Evolutionary conservation across 1,140 invertebrate species (phyloP).

Genomic region (Tenebrio molitor): DNA sequence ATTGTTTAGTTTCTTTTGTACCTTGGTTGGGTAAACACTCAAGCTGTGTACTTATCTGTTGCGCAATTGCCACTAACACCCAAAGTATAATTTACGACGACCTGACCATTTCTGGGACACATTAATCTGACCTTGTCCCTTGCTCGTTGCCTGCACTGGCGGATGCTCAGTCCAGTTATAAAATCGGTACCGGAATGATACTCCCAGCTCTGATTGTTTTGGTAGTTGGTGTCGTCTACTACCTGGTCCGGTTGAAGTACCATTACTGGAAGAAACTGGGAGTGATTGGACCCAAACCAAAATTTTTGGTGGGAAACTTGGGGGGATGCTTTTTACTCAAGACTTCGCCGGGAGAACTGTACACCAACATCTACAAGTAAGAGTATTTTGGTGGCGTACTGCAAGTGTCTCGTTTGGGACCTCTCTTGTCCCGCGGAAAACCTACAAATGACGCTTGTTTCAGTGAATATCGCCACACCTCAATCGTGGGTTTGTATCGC

Average conservation of each 20-base stretch:
- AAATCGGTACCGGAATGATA: too few species aligned
- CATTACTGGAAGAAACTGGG: constrained; percentile 51
- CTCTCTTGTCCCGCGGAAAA: constrained; percentile 51
- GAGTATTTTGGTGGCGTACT: constrained; percentile 1
- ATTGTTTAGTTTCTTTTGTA: too few species aligned
- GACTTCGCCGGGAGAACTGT: constrained; percentile 31
- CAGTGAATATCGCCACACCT: constrained; percentile 54
- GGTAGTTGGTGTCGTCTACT: neutral
- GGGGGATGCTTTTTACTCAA: constrained; percentile 42
- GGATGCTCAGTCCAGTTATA: too few species aligned
- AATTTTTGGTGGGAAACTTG: constrained; percentile 51
- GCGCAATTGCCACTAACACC: too few species aligned
- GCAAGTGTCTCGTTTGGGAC: too few species aligned
- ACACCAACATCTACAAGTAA: constrained; percentile 49
- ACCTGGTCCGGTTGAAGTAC: constrained; percentile 6
- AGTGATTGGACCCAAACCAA: constrained; percentile 49
- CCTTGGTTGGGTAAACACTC: too few species aligned
- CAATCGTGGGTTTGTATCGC: constrained; percentile 60
- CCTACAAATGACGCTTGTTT: too few species aligned
- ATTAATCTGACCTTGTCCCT: too few species aligned
- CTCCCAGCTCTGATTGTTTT: neutral
- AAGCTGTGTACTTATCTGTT: too few species aligned
- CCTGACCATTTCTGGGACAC: too few species aligned
- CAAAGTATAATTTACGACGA: too few species aligned
- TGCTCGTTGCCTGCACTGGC: too few species aligned